A percentile compares a stretch with the other conserved stretches of the same genome.
phyloP scores from a whole-genome alignment of 1,140 invertebrate species.

The Drepana arcuata region DNA sequence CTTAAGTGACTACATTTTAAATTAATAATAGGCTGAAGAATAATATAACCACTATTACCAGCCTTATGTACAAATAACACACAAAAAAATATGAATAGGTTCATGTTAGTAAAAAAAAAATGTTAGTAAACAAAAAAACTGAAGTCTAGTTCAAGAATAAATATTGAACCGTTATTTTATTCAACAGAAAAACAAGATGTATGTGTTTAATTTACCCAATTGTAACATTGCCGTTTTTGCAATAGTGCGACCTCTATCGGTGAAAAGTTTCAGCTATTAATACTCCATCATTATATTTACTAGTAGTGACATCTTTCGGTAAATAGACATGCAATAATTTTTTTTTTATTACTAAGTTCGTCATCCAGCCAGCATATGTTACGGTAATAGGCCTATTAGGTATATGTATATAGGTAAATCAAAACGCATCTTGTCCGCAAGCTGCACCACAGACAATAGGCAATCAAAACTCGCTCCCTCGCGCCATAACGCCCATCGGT shows the following conservation, averaged over 20 bases:
- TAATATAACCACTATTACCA: background rate
- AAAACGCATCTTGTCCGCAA: slow-evolving; percentile 1
- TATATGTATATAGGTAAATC: background rate
- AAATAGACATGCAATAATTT: background rate
- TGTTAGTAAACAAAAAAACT: too few species aligned
- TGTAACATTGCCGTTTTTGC: too few species aligned
- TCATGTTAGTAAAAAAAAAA: too few species aligned
- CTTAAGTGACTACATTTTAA: background rate
- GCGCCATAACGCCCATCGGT: slow-evolving; percentile 23
- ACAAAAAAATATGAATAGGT: too few species aligned
- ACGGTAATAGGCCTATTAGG: background rate
- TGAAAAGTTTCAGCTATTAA: too few species aligned
- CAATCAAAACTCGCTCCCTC: slow-evolving; percentile 26
- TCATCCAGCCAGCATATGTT: background rate
- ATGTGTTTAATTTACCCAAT: background rate
- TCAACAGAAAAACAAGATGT: background rate
- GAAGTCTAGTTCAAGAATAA: background rate
- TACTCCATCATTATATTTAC: background rate
- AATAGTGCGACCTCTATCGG: too few species aligned
- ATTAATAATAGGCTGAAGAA: background rate
- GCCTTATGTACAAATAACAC: background rate
- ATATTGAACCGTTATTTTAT: background rate
- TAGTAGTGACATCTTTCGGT: slow-evolving; percentile 9
- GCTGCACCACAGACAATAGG: slow-evolving; percentile 26
- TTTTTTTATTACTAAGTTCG: background rate